Evolutionary conservation across 2,888 invertebrate species (phyloP).

Genomic region (Ligdia adustata): DNA sequence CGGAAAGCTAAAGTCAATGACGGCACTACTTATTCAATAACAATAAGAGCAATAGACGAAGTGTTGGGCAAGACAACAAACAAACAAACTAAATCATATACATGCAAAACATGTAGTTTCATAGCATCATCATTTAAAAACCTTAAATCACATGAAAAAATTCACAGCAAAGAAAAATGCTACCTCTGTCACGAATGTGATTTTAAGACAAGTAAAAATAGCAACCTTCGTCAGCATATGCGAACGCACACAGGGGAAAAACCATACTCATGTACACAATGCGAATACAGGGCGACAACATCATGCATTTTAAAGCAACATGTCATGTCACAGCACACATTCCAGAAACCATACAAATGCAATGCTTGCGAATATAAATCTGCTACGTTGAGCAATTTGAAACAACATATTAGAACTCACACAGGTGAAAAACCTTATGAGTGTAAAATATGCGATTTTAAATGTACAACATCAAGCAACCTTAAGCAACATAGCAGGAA

Average conservation of each 20-base stretch:
- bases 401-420: constrained; percentile 9
- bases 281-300: constrained; percentile 4
- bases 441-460: constrained; percentile 3
- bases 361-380: neutral
- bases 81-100: neutral
- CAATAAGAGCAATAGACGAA: constrained; percentile 6
- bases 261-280: neutral
- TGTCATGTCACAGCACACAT: constrained; percentile 5
- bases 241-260: constrained; percentile 8
- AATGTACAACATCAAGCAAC: constrained; percentile 5
- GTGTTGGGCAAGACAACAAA: neutral
- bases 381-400: constrained; percentile 2
- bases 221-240: constrained; percentile 3
- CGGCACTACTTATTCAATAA: constrained; percentile 4
- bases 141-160: neutral
- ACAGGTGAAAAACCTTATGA: constrained; percentile 14
- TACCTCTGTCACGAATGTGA: neutral
- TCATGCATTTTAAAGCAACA: constrained; percentile 6
- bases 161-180: neutral
- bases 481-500: constrained; percentile 5
- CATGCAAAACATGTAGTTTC: constrained; percentile 2
- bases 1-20: neutral
- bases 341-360: constrained; percentile 3
- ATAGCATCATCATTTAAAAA: neutral
- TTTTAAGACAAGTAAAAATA: neutral